Evolutionary conservation across 2,797 vertebrate genomes (phyloP).

Genomic region (Lepus oiostolus): DNA sequence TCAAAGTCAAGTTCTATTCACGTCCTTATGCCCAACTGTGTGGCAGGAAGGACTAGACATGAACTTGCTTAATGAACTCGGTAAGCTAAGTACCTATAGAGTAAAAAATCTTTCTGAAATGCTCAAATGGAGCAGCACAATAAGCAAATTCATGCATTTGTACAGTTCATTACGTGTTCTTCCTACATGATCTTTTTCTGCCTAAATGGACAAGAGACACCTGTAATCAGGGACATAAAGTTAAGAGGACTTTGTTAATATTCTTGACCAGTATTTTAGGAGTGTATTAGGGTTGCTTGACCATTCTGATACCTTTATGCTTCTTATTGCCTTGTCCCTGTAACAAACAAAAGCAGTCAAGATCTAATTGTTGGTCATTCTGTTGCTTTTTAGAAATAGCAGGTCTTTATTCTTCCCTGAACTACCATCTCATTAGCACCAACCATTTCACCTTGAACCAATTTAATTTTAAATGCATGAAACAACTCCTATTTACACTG

Average conservation of each 20-base stretch:
- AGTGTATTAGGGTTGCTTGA: neutral
- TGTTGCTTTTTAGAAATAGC: neutral
- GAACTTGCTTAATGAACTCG: constrained; percentile 63
- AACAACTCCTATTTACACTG: constrained; percentile 22
- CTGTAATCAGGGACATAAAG: neutral
- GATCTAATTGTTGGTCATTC: constrained; percentile 23
- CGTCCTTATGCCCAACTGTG: neutral
- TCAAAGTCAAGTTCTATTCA: constrained; percentile 27
- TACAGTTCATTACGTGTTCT: neutral
- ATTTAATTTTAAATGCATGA: constrained; percentile 66
- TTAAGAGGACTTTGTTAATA: neutral
- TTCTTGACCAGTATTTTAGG: constrained; percentile 8
- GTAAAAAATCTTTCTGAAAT: constrained; percentile 31
- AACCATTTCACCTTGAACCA: constrained; percentile 55
- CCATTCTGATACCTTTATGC: neutral
- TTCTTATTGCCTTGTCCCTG: neutral
- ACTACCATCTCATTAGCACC: constrained; percentile 59
- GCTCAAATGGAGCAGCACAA: neutral
- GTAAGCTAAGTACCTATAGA: constrained; percentile 26
- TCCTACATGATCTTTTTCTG: constrained; percentile 25
- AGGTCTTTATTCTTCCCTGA: constrained; percentile 59
- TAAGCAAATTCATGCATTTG: neutral
- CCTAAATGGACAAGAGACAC: neutral
- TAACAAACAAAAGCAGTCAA: constrained; percentile 25
- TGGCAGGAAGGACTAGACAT: constrained; percentile 19